Base-by-base conservation (phyloP, 2,888 invertebrate species). In the Xylota sylvarum region DNA sequence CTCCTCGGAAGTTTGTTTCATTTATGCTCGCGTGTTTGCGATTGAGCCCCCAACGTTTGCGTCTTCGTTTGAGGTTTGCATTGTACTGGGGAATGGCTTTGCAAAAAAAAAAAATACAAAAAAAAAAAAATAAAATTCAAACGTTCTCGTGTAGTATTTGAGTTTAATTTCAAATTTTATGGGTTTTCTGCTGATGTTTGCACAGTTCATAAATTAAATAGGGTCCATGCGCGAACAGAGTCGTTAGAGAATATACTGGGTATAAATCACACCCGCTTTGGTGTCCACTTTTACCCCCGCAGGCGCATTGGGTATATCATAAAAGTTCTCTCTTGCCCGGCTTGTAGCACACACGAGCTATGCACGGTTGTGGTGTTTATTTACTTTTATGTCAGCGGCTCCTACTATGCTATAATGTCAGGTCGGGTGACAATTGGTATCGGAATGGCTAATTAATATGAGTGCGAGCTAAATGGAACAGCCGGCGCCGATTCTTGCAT, bases 351-450 rank as follows among this genome's bases (percentile, higher is more conserved):
- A 43, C 43, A n/a, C n/a, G 12, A 3, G 43, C 10, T 10, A 19
- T 6, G 23, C 19, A 23, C 12, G 50, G 2, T 17, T 46, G 17
- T 46, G 46, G 50, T 50, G 50, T 50, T 50, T 50, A 10, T 50
- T 50, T 50, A 50, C 50, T 50, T 50, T 50, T 50, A 12, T 12
- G 50, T 12, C 23, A 23, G 50, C 23, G 50, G 10, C 50, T 50
- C 23, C 50, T 50, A 23, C 12, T 10, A 23, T 23, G 10, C 5
- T 50, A 9, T 19, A 50, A 50, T 50, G 50, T 50, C 50, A 50
- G 50, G 50, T 50, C 50, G 50, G 50, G 50, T 50, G 50, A 50
- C 50, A 50, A 50, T 50, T 23, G 10, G 23, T 50, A 50, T 50
- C 50, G 23, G 23, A 23, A 19, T 50, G 17, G 23, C 4, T 50